Evolutionary conservation across 2,113 vertebrate genomes (phyloP).

Genomic region (Bubalus kerabau): DNA sequence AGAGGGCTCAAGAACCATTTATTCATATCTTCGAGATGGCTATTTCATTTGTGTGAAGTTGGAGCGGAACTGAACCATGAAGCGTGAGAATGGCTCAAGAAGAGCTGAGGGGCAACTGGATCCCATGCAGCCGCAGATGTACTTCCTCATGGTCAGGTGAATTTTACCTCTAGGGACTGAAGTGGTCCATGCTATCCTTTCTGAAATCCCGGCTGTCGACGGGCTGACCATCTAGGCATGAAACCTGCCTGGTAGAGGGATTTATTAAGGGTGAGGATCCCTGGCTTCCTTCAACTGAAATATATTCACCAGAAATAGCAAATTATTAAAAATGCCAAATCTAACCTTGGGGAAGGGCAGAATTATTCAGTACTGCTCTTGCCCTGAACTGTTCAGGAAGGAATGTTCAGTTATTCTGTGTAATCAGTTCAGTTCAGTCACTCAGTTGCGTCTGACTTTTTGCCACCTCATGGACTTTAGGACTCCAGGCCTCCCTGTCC

Average conservation of each 20-base stretch:
- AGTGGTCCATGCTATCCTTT: slow-evolving; percentile 82
- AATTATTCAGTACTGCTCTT: background rate
- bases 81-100: slow-evolving; percentile 83
- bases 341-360: background rate
- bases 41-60: slow-evolving; percentile 81
- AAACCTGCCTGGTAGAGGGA: background rate
- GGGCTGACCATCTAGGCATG: slow-evolving; percentile 74
- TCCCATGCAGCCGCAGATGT: slow-evolving; percentile 83
- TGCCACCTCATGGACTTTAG: background rate
- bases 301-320: background rate
- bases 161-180: slow-evolving; percentile 80
- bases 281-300: background rate
- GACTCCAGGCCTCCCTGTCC: background rate
- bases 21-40: slow-evolving; percentile 78
- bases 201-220: slow-evolving; percentile 82
- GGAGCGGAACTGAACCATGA: slow-evolving; percentile 66
- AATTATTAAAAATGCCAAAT: background rate
- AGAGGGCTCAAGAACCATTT: background rate
- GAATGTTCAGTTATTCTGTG: background rate
- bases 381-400: background rate
- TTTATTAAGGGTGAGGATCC: background rate
- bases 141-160: slow-evolving; percentile 85
- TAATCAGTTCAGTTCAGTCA: rapidly evolving
- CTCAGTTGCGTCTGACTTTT: background rate
- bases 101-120: slow-evolving; percentile 82